Conservation (phyloP, 2,888 invertebrate species). For the Ormyrus labotus region DNA sequence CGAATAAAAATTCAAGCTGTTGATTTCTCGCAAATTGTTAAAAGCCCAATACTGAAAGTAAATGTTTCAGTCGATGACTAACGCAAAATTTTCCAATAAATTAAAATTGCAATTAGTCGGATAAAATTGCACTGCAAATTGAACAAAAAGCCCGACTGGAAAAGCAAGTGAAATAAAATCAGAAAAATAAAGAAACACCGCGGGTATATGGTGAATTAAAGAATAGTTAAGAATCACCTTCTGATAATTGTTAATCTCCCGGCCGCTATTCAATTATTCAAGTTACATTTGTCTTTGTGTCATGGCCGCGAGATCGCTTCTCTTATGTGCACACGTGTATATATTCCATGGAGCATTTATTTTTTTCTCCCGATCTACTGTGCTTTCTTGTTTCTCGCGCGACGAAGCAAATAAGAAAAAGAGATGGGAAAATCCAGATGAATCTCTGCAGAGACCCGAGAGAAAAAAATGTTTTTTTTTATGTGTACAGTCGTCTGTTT, state of each 20-base stretch:
- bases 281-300: slow-evolving; percentile 49
- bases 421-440: background rate
- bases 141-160: background rate
- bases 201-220: slow-evolving; percentile 16
- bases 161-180: background rate
- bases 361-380: background rate
- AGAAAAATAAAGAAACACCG: background rate
- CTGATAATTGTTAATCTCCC: slow-evolving; percentile 44
- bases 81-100: background rate
- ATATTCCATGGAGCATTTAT: slow-evolving; percentile 5
- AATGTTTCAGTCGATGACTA: too few relatives aligned
- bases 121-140: background rate
- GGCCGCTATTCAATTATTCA: slow-evolving; percentile 41
- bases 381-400: background rate
- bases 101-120: background rate
- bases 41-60: too few relatives aligned
- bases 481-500: background rate
- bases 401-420: slow-evolving; percentile 23
- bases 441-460: background rate
- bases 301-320: slow-evolving; percentile 28
- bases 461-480: background rate
- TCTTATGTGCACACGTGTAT: background rate
- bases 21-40: background rate
- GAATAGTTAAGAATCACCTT: slow-evolving; percentile 34
- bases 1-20: too few relatives aligned